Percentiles rank a stretch among this genome's conserved stretches.
These are phyloP conservation scores for Drosophila subsilvestris DNA, from an alignment of 2,888 invertebrate genomes.

Conservation along the genomic window DNA sequence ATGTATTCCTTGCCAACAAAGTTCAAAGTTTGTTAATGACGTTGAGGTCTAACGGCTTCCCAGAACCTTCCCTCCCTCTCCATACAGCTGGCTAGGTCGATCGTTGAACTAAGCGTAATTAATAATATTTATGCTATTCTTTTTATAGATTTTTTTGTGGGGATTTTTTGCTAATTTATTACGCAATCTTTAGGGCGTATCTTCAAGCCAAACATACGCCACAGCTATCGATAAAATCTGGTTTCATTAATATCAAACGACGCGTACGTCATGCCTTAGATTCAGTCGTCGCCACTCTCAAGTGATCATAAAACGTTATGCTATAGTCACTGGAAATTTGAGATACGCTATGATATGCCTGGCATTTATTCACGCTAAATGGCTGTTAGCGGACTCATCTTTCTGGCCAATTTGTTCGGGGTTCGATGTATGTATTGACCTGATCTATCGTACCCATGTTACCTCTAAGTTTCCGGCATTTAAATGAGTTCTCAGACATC, in stretches of 20 bases:
- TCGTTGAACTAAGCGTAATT: slow-evolving; percentile 31
- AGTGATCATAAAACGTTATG: slow-evolving; percentile 16
- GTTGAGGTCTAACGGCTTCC: slow-evolving; percentile 16
- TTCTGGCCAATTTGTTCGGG: slow-evolving; percentile 33
- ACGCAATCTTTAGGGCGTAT: slow-evolving; percentile 28
- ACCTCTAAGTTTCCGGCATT: slow-evolving; percentile 69
- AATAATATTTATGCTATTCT: slow-evolving; percentile 30
- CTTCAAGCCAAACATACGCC: neutral
- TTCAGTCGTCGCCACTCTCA: slow-evolving; percentile 17
- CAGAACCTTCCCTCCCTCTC: slow-evolving; percentile 15
- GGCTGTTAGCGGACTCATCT: slow-evolving; percentile 26
- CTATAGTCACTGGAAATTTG: slow-evolving; percentile 33
- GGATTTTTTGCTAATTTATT: slow-evolving; percentile 33
- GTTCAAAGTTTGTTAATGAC: slow-evolving; percentile 20
- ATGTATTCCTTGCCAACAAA: slow-evolving; percentile 9
- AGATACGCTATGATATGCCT: neutral
- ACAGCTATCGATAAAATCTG: slow-evolving; percentile 8
- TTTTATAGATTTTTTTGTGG: slow-evolving; percentile 27
- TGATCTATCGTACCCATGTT: slow-evolving; percentile 35
- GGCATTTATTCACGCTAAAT: slow-evolving; percentile 21
- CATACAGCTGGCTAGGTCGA: slow-evolving; percentile 30
- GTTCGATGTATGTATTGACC: slow-evolving; percentile 27
- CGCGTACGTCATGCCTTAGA: slow-evolving; percentile 23
- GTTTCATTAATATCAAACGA: slow-evolving; percentile 2
- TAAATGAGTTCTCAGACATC: slow-evolving; percentile 52